Conservation (phyloP, 2,113 vertebrate species). For the Benitochromis conjunctus region DNA sequence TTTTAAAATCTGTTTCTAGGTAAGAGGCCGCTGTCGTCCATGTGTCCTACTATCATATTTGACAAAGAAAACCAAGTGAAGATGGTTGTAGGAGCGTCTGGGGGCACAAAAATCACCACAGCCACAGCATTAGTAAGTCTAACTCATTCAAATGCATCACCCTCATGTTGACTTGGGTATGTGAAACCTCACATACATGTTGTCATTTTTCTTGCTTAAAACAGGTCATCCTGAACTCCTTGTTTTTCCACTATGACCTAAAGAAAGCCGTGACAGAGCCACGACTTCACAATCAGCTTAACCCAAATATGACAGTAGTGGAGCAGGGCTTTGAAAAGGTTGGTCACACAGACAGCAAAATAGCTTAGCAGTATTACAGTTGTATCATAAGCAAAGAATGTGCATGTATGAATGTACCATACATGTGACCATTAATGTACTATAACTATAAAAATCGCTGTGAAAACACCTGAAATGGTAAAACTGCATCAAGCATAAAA, state of each 20-base stretch:
- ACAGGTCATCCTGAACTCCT: slow-evolving; percentile 85
- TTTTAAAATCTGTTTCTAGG: slow-evolving; percentile 67
- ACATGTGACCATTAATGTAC: not conserved
- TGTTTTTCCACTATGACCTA: slow-evolving; percentile 90
- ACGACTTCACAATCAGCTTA: slow-evolving; percentile 88
- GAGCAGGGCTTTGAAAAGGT: slow-evolving; percentile 78
- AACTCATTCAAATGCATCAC: not conserved
- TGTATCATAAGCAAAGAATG: not conserved
- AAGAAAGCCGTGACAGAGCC: slow-evolving; percentile 83
- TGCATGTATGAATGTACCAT: not conserved
- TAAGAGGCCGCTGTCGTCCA: slow-evolving; percentile 90
- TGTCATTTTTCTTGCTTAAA: not conserved
- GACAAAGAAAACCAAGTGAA: slow-evolving; percentile 80
- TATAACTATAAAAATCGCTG: not conserved
- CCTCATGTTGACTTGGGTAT: not conserved
- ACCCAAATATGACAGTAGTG: slow-evolving; percentile 79
- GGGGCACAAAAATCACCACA: slow-evolving; percentile 93
- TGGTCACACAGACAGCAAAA: not conserved
- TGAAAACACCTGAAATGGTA: not conserved
- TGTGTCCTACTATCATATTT: slow-evolving; percentile 87
- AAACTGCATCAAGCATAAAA: not conserved
- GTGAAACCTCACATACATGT: not conserved
- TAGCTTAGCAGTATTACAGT: not conserved
- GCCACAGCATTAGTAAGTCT: slow-evolving; percentile 84
- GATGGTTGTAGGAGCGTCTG: slow-evolving; percentile 93